These are phyloP conservation scores for Eubasilissa regina DNA, from an alignment of 1,140 invertebrate genomes.

Conservation along the genomic window DNA sequence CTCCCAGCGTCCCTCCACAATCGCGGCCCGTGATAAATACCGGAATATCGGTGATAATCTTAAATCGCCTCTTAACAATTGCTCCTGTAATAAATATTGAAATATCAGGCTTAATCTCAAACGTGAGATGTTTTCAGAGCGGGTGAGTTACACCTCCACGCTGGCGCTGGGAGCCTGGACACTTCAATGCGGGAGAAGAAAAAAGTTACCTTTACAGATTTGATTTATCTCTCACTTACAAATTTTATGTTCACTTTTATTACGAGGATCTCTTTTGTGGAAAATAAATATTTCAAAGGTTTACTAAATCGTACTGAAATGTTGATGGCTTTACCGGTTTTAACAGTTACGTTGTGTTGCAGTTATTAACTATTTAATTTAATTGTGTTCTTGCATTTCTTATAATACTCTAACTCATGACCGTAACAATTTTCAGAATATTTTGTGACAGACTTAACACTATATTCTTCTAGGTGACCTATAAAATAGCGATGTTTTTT, in stretches of 20 bases:
- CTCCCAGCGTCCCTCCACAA: not conserved
- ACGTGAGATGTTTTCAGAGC: constrained; percentile 44
- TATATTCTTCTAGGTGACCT: too few relatives aligned
- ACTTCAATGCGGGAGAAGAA: constrained; percentile 5
- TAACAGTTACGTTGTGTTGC: not conserved
- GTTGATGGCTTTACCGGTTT: too few relatives aligned
- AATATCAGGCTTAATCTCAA: constrained; percentile 54
- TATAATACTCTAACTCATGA: too few relatives aligned
- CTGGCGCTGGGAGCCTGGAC: not conserved
- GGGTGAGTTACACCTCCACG: constrained; percentile 17
- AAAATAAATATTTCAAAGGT: not conserved
- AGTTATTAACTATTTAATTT: not conserved
- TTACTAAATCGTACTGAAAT: not conserved
- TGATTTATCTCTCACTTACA: constrained; percentile 35
- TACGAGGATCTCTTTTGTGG: constrained; percentile 10
- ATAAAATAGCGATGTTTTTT: too few relatives aligned
- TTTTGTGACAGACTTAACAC: too few relatives aligned
- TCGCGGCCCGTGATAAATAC: constrained; percentile 26
- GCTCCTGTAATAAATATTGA: constrained; percentile 57
- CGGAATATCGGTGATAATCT: constrained; percentile 51
- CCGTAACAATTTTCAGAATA: too few relatives aligned
- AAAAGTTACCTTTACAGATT: not conserved
- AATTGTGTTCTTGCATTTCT: too few relatives aligned
- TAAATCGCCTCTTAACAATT: constrained; percentile 55
- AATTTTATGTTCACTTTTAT: constrained; percentile 31